Conservation (phyloP, 2,113 vertebrate species). For the Brienomyrus brachyistius region DNA sequence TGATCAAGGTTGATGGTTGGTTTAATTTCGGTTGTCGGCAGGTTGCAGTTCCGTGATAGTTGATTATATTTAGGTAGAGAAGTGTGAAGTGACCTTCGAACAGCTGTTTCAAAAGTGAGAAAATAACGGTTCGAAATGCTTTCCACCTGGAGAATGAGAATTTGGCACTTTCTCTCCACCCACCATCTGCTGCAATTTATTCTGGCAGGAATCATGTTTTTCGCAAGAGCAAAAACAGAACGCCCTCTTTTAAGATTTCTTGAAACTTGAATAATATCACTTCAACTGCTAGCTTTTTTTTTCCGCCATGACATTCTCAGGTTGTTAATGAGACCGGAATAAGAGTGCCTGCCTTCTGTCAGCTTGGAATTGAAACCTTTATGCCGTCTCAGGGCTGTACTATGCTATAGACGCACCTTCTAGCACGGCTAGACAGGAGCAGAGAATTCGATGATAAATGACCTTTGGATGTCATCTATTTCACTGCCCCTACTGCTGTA, state of each 20-base stretch:
- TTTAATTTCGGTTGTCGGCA: background rate
- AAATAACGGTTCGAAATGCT: conserved; percentile 26
- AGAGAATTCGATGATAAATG: background rate
- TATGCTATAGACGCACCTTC: background rate
- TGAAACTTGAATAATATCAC: conserved; percentile 9
- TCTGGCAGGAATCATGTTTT: conserved; percentile 38
- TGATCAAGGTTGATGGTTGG: background rate
- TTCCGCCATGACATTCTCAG: background rate
- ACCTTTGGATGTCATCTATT: background rate
- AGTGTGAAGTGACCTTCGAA: conserved; percentile 10
- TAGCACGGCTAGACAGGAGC: background rate
- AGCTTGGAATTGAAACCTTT: background rate
- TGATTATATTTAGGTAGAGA: background rate
- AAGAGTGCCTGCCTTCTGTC: background rate
- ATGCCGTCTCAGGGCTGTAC: background rate
- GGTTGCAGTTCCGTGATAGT: background rate
- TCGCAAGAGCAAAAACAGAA: conserved; percentile 24
- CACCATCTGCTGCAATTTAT: conserved; percentile 43
- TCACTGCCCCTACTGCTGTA: background rate
- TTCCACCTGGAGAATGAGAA: conserved; percentile 31
- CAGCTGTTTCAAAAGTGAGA: conserved; percentile 20
- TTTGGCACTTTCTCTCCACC: conserved; percentile 23
- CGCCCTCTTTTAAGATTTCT: conserved; percentile 22
- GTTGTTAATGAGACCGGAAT: background rate
- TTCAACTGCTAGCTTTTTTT: background rate